Percentiles rank a stretch among this genome's conserved stretches.
phyloP scores from a whole-genome alignment of 2,797 vertebrate genomes.

The Luscinia megarhynchos region DNA sequence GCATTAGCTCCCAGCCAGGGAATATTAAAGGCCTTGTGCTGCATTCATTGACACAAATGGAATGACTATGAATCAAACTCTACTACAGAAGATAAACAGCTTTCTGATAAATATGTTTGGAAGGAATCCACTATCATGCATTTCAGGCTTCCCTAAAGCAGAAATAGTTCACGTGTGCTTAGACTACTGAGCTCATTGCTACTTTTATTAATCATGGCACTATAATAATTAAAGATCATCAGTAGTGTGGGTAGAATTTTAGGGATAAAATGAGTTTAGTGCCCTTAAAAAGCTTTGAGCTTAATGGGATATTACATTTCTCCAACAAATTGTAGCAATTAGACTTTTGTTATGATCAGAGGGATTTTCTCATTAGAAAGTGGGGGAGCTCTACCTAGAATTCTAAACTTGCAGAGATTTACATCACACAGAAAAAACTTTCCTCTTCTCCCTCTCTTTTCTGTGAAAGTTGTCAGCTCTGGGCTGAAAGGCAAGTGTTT shows the following conservation, averaged over 20 bases:
- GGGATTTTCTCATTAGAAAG: not conserved
- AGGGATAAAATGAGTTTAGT: not conserved
- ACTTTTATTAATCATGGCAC: slow-evolving; percentile 7
- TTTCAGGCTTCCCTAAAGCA: slow-evolving; percentile 28
- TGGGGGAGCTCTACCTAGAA: not conserved
- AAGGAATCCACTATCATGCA: not conserved
- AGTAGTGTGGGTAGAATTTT: not conserved
- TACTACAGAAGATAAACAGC: slow-evolving; percentile 42
- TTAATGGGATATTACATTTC: slow-evolving; percentile 19
- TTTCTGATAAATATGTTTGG: not conserved
- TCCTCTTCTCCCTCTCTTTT: not conserved
- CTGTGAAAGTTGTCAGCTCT: not conserved
- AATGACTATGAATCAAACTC: slow-evolving; percentile 49
- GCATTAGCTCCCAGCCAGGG: slow-evolving; percentile 57
- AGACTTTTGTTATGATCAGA: not conserved
- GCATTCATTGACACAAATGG: slow-evolving; percentile 30
- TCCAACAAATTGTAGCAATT: not conserved
- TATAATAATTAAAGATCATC: slow-evolving; percentile 28
- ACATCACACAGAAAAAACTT: not conserved
- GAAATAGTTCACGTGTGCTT: not conserved
- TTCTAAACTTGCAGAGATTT: not conserved
- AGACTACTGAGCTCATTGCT: not conserved
- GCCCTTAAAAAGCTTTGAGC: not conserved
- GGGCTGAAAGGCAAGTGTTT: not conserved
- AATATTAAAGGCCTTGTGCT: slow-evolving; percentile 53